phyloP scores from a whole-genome alignment of 1,140 invertebrate species.

The Polypedilum vanderplanki region DNA sequence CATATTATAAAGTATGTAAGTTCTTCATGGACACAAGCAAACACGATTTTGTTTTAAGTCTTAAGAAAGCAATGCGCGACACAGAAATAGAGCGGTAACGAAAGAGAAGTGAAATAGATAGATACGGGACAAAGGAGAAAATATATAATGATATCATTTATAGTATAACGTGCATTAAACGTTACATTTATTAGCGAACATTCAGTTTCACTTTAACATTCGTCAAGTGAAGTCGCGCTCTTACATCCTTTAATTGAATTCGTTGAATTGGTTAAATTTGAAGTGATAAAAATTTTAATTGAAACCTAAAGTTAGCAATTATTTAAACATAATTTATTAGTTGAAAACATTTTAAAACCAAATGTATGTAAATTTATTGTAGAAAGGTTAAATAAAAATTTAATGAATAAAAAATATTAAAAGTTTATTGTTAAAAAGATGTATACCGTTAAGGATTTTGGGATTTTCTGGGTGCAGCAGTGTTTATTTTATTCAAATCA shows the following conservation, averaged over 20 bases:
- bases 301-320: too few species aligned
- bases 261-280: too few species aligned
- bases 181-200: conserved; percentile 19
- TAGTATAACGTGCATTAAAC: conserved; percentile 7
- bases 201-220: not conserved
- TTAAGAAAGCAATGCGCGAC: not conserved
- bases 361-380: too few species aligned
- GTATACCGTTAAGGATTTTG: not conserved
- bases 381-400: not conserved
- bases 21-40: not conserved
- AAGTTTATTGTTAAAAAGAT: not conserved
- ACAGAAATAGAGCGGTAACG: not conserved
- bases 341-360: too few species aligned
- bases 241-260: too few species aligned
- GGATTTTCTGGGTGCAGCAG: conserved; percentile 26
- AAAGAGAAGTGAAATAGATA: not conserved
- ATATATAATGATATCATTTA: conserved; percentile 22
- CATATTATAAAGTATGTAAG: not conserved
- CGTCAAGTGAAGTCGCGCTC: conserved; percentile 21
- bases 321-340: too few species aligned
- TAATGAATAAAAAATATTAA: not conserved
- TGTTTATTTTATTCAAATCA: not conserved
- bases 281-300: too few species aligned
- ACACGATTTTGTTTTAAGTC: not conserved
- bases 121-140: not conserved